Evolutionary conservation across 2,113 vertebrate species (phyloP), one percentile per base, ranked within the genome.

Genomic region (Hippocampus comes): DNA sequence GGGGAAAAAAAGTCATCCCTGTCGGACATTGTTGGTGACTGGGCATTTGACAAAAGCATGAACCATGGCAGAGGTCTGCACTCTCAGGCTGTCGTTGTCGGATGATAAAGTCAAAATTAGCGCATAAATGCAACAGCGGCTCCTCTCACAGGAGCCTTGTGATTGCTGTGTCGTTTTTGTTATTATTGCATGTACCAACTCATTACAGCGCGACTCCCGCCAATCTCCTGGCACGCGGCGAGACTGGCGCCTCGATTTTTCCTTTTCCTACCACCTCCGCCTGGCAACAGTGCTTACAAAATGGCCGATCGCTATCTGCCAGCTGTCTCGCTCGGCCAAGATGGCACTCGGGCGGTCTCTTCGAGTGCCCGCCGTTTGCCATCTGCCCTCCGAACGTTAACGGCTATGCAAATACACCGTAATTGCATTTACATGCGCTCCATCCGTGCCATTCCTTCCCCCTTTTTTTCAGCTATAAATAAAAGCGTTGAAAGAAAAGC

Each of bases 391-490:
- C 90, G 78, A 92, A 91, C 82, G 88, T 81, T 89, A 89, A 90
- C 89, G 68, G 84, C 87, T 91, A 95, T 94, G 94, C 92, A 94
- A 94, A 94, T 93, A 75, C 74, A 71, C 25, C 84, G 86, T 94
- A 94, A 95, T 94, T 94, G 87, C 91, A 92, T 95, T 94, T 93
- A 92, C 93, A 91, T 94, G 90, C 77, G 87, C 85, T 89, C 73
- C 75, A 77, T 82, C 69, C 78, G 76, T 81, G 80, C 77, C 84
- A 38, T 82, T 9, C 81, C 78, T 77, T 75, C 65, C 63, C 61
- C 34, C 11, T 38, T 34, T 69, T 69, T 57, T 38, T 78, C 46
- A 21, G 67, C 51, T 81, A 83, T 85, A 87, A 89, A 90, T 91
- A 80, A 86, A 82, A 81, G 81, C 17, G 68, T 38, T 12, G 46